A percentile compares a stretch with the other conserved stretches of the same genome.
phyloP scores from a whole-genome alignment of 2,888 invertebrate genomes.

The Aplocera efformata region DNA sequence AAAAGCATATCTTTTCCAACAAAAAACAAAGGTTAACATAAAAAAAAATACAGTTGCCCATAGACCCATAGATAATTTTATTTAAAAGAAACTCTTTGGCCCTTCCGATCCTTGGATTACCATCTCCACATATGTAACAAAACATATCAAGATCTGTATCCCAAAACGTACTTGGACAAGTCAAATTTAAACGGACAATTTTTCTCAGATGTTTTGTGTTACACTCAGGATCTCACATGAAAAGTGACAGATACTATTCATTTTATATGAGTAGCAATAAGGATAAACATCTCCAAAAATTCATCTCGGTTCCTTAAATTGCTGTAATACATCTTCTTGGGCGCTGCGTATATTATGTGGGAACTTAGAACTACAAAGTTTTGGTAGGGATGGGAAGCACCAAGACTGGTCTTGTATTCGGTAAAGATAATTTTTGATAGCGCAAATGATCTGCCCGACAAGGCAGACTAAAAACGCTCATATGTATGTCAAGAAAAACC shows the following conservation, averaged over 20 bases:
- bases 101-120: too few species aligned
- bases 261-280: constrained; percentile 29
- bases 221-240: constrained; percentile 5
- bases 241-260: constrained; percentile 25
- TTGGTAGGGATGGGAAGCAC: constrained; percentile 11
- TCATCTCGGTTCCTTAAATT: constrained; percentile 30
- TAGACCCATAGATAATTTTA: too few species aligned
- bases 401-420: constrained; percentile 2
- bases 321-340: constrained; percentile 27
- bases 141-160: too few species aligned
- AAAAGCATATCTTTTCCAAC: too few species aligned
- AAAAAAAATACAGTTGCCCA: too few species aligned
- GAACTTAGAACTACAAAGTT: constrained; percentile 19
- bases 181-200: constrained; percentile 7
- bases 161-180: not conserved
- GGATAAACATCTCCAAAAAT: constrained; percentile 32
- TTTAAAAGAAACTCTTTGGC: too few species aligned
- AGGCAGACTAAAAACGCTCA: too few species aligned
- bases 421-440: not conserved
- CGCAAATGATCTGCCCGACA: too few species aligned
- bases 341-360: constrained; percentile 22
- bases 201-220: not conserved
- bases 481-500: too few species aligned
- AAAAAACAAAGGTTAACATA: too few species aligned
- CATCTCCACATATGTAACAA: too few species aligned